Conservation (phyloP, 2,797 vertebrate species). For the Syndactyla subalaris region DNA sequence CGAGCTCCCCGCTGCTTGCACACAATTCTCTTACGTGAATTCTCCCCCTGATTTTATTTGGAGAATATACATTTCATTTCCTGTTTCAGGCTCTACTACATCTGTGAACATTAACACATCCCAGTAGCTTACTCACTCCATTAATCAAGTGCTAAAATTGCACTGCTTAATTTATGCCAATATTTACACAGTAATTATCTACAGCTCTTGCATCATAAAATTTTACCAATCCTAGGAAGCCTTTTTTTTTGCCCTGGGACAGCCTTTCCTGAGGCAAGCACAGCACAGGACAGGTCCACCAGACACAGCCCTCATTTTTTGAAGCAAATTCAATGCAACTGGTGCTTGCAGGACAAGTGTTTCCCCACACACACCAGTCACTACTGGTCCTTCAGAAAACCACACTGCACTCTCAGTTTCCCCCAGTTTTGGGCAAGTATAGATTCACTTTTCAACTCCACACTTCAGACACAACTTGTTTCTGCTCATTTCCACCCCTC, state of each 20-base stretch:
- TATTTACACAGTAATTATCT: constrained; percentile 29
- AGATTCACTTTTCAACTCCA: neutral
- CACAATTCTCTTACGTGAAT: neutral
- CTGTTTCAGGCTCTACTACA: neutral
- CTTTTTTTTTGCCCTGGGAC: neutral
- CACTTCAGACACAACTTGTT: neutral
- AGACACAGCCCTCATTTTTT: neutral
- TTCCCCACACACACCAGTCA: accelerated
- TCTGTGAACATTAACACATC: neutral
- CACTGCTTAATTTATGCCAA: constrained; percentile 13
- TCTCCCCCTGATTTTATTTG: neutral
- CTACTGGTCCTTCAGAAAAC: neutral
- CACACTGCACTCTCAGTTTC: neutral
- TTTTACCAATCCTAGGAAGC: neutral
- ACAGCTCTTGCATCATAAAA: neutral
- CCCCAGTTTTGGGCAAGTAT: neutral
- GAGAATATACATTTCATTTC: neutral
- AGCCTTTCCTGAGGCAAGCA: neutral
- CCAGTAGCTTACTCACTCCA: neutral
- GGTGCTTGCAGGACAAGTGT: accelerated
- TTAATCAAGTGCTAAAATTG: constrained; percentile 36
- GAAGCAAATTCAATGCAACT: neutral
- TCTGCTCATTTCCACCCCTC: neutral
- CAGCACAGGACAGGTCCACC: neutral
- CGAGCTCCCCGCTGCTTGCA: accelerated